Evolutionary conservation across 2,888 invertebrate species (phyloP), one percentile per base, ranked within the genome.

Genomic region (Parnassius mnemosyne): DNA sequence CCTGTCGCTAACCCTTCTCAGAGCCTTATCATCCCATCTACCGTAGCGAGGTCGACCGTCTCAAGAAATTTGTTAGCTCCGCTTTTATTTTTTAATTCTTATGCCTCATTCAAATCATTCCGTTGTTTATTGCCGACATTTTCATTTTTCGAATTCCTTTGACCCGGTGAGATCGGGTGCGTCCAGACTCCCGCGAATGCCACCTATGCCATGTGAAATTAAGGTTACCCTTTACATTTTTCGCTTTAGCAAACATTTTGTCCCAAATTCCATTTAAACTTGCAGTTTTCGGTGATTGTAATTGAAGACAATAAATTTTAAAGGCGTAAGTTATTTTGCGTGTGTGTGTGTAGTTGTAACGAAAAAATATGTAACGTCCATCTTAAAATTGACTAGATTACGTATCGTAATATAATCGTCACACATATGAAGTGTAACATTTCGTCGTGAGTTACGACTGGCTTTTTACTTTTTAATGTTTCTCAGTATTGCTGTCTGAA

Each of bases 81-180:
- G 70, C 71, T 77, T 80, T 85, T 84, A 81, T 81, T 84, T 89
- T 88, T 86, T 83, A 83, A 83, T 85, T 84, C 81, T 80, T 77
- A 71, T 83, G 77, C 80, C 83, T 87, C 88, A 89, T 90, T 89
- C 89, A 89, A 91, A 91, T 90, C 84, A 85, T 84, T 87, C 77
- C 70, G 87, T 89, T 89, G 91, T 91, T 91, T 91, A 91, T 90
- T 84, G 91, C 80, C 84, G 83, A 85, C 88, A 89, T 91, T 91
- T 91, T 90, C 84, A 87, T 89, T 84, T 89, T 90, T 91, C 72
- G 85, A 88, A 91, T 91, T 87, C 89, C 76, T 74, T 67, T 67
- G 71, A 71, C 57, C 71, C 75, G 69, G 71, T 74, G 72, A 69
- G 69, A 65, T 70, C 76, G 76, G 73, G 75, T 75, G 78, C 67